phyloP scores from a whole-genome alignment of 2,113 vertebrate genomes.

The Hirundichthys speculiger region DNA sequence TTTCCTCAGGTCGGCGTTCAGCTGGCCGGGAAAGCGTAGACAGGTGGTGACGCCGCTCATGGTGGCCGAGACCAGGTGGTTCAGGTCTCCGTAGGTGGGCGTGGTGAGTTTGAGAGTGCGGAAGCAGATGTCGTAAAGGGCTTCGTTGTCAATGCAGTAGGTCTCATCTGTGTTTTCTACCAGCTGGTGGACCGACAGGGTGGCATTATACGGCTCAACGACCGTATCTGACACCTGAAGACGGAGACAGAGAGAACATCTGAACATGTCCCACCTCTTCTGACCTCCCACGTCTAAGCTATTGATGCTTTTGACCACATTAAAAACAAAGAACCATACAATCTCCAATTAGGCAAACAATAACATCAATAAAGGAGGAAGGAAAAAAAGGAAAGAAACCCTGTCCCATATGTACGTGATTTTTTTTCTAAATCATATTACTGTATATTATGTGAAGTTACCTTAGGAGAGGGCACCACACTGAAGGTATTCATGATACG shows the following conservation, averaged over 20 bases:
- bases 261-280: no score
- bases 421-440: not conserved
- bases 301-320: no score
- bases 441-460: not conserved
- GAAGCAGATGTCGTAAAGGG: conserved; percentile 93
- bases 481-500: conserved; percentile 92
- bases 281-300: no score
- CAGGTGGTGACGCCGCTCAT: conserved; percentile 94
- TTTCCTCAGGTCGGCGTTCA: conserved; percentile 90
- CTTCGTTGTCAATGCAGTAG: conserved; percentile 94
- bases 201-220: conserved; percentile 92
- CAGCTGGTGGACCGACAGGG: conserved; percentile 89
- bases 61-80: conserved; percentile 91
- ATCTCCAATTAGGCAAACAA: no score
- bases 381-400: not conserved
- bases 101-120: conserved; percentile 91
- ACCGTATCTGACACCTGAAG: conserved; percentile 87
- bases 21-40: conserved; percentile 88
- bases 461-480: conserved; percentile 86
- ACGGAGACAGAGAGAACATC: not conserved
- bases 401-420: not conserved
- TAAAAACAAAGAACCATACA: no score
- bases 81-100: conserved; percentile 89
- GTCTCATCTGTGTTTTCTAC: conserved; percentile 95
- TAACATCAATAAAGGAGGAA: not conserved